phyloP scores from a whole-genome alignment of 2,113 vertebrate species.

The Cephalopterus ornatus region DNA sequence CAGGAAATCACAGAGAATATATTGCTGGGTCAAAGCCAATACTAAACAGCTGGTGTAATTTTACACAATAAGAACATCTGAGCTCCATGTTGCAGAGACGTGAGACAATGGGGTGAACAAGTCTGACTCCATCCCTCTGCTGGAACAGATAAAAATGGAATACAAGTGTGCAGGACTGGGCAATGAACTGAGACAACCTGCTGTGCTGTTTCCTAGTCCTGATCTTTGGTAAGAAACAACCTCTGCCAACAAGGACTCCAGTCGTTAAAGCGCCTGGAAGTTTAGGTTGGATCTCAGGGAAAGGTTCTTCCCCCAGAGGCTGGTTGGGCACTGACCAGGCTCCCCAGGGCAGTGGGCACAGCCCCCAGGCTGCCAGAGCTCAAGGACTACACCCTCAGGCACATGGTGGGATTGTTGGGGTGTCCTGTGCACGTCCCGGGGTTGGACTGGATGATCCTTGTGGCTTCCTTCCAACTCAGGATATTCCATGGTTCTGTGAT shows the following conservation, averaged over 20 bases:
- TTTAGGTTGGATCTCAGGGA: background rate
- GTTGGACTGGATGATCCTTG: background rate
- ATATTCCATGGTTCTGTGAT: background rate
- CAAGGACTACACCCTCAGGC: rapidly evolving
- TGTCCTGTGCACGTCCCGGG: background rate
- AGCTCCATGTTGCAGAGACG: background rate
- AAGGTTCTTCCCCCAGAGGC: background rate
- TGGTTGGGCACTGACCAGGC: background rate
- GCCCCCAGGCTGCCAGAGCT: background rate
- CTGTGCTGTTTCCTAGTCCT: background rate
- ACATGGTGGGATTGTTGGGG: rapidly evolving
- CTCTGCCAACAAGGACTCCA: background rate
- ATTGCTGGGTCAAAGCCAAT: background rate
- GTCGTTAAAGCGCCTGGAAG: background rate
- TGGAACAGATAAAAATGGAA: background rate
- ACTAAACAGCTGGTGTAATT: background rate
- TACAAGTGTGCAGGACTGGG: background rate
- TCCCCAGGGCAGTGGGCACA: rapidly evolving
- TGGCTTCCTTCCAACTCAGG: background rate
- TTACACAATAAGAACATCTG: background rate
- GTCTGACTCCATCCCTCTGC: background rate
- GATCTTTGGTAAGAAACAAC: background rate
- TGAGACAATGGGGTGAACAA: background rate
- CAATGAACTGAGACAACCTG: background rate
- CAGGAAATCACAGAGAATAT: background rate